phyloP scores from a whole-genome alignment of 1,140 invertebrate species.

The Leptinotarsa undecemlineata region DNA sequence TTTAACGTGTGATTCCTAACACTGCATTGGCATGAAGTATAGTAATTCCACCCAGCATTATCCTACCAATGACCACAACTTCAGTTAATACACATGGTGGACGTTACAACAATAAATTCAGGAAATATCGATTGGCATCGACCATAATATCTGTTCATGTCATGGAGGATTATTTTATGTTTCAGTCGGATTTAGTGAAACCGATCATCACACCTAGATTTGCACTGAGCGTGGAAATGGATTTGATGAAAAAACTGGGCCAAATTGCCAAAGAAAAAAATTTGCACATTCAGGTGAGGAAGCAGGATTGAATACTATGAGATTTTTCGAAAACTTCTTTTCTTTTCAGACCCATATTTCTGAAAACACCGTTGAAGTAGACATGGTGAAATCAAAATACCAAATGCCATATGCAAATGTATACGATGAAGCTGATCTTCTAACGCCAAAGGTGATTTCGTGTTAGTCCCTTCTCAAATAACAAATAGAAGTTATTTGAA shows the following conservation, averaged over 20 bases:
- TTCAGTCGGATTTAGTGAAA: conserved; percentile 72
- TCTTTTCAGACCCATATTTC: conserved; percentile 78
- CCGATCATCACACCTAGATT: conserved; percentile 88
- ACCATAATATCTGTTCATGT: too few relatives aligned
- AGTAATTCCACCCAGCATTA: too few relatives aligned
- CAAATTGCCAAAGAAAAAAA: conserved; percentile 70
- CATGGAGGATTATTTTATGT: conserved; percentile 19
- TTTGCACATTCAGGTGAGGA: conserved; percentile 74
- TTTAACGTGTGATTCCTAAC: too few relatives aligned
- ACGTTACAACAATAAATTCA: too few relatives aligned
- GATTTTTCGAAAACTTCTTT: conserved; percentile 44
- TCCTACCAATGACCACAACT: too few relatives aligned
- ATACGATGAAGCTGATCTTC: conserved; percentile 73
- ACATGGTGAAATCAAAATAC: conserved; percentile 65
- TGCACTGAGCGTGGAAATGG: conserved; percentile 76
- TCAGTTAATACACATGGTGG: too few relatives aligned
- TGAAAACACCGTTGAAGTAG: conserved; percentile 77
- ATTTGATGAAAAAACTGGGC: conserved; percentile 70
- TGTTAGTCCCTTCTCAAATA: too few relatives aligned
- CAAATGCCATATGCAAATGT: conserved; percentile 71
- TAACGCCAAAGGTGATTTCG: conserved; percentile 70
- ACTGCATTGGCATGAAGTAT: too few relatives aligned
- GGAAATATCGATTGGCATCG: too few relatives aligned
- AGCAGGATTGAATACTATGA: not conserved
- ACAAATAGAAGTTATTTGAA: too few relatives aligned